A percentile compares a stretch with the other conserved stretches of the same genome.
Evolutionary conservation across 2,797 vertebrate genomes (phyloP).

Genomic region (Gila robusta): DNA sequence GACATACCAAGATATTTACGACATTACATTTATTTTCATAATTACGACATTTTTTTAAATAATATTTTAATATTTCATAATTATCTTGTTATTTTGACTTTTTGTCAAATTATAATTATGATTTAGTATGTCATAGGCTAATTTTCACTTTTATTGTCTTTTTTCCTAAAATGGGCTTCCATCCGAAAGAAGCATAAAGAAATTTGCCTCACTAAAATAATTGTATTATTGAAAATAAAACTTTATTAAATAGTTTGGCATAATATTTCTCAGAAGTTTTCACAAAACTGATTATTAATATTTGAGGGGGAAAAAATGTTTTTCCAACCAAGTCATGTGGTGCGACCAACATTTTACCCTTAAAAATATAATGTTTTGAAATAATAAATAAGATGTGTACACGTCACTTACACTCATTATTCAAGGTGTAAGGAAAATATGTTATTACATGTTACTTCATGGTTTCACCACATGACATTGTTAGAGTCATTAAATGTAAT

Average conservation of each 20-base stretch:
- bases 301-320: too few species aligned
- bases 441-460: background rate
- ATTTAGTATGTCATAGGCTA: background rate
- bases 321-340: background rate
- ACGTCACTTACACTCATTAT: too few species aligned
- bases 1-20: background rate
- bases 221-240: background rate
- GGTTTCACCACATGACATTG: background rate
- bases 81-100: background rate
- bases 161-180: background rate
- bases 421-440: background rate
- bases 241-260: background rate
- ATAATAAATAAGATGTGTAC: background rate
- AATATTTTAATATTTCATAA: background rate
- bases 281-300: background rate
- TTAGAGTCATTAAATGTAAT: background rate
- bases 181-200: background rate
- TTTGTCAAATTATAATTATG: background rate
- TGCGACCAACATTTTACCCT: background rate
- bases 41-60: background rate
- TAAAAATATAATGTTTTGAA: background rate
- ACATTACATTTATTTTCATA: background rate
- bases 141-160: background rate
- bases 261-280: background rate
- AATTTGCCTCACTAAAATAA: background rate